Base-by-base conservation (phyloP, 2,888 invertebrate species). In the Heliconius charithonia region DNA sequence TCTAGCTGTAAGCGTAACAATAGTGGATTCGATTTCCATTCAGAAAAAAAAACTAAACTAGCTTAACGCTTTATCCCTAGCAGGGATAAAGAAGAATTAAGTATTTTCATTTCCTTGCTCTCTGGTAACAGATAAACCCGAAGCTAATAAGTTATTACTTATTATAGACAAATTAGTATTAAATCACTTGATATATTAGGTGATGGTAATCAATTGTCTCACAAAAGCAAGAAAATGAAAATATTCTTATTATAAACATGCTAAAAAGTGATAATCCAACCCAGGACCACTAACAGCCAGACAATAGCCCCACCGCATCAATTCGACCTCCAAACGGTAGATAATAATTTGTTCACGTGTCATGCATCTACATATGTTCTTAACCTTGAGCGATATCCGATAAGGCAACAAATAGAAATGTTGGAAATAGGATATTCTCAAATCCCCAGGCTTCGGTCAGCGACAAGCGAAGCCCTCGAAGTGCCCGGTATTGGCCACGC, bases 341-440 rank as follows among this genome's bases (percentile, higher is more conserved):
- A 37, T 71, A 71, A 27, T 41, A 32, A 65, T 45, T 37, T 65
- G 29, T 73, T 56, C 41, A 76, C 45, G 16, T 69, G 65, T 69
- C 71, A 63, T 75, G 80, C 45, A 79, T 75, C 72, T 77, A 76
- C 62, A 75, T 62, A 72, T 59, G 69, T 70, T 73, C 74, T 77
- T 45, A 77, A 72, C 80, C 81, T 80, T 81, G 80, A 72, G 51
- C 75, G 65, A 76, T 72, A 79, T 76, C 77, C 75, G 78, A 79
- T 67, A 78, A 78, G 29, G 59, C 76, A 77, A 79, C 76, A 78
- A 79, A 51, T 51, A 76, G 75, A 74, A 78, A 83, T 84, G 84
- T 79, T 85, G 83, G 85, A 89, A 90, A 90, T 90, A 89, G 89
- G 89, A 89, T 91, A 88, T 85, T 80, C 79, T 72, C 81, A 84